Conservation (phyloP, 2,888 invertebrate species). For the Fissipunctia ypsillon region DNA sequence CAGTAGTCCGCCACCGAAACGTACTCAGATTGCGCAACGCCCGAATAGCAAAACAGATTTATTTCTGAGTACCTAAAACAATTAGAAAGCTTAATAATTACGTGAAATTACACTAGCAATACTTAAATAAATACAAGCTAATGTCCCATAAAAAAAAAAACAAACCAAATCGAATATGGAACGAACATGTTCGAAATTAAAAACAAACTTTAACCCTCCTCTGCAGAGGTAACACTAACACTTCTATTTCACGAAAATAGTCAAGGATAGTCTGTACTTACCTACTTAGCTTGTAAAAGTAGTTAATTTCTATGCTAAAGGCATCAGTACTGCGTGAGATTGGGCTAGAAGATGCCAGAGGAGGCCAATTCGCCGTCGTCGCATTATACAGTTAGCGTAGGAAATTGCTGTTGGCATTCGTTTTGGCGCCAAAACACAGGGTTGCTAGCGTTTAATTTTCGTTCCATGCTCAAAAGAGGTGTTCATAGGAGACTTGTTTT, state of each 20-base stretch:
- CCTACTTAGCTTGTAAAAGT: slow-evolving; percentile 18
- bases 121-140: too few relatives aligned
- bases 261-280: slow-evolving; percentile 1
- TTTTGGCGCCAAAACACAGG: slow-evolving; percentile 73
- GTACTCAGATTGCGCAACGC: too few relatives aligned
- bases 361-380: slow-evolving; percentile 64
- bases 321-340: slow-evolving; percentile 48
- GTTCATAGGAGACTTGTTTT: slow-evolving; percentile 3
- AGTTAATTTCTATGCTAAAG: slow-evolving; percentile 58
- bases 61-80: too few relatives aligned
- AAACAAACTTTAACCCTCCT: neutral
- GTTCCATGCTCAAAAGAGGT: slow-evolving; percentile 20
- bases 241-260: slow-evolving; percentile 8
- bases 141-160: neutral
- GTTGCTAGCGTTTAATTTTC: slow-evolving; percentile 49
- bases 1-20: too few relatives aligned
- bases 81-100: too few relatives aligned
- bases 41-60: too few relatives aligned
- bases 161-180: slow-evolving; percentile 3
- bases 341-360: slow-evolving; percentile 46
- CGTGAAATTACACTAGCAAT: too few relatives aligned
- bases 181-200: slow-evolving; percentile 1
- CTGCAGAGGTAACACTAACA: neutral
- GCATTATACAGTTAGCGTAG: slow-evolving; percentile 73
- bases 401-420: slow-evolving; percentile 73